Conservation (phyloP, 2,113 vertebrate genomes). For the Alligator mississippiensis region DNA sequence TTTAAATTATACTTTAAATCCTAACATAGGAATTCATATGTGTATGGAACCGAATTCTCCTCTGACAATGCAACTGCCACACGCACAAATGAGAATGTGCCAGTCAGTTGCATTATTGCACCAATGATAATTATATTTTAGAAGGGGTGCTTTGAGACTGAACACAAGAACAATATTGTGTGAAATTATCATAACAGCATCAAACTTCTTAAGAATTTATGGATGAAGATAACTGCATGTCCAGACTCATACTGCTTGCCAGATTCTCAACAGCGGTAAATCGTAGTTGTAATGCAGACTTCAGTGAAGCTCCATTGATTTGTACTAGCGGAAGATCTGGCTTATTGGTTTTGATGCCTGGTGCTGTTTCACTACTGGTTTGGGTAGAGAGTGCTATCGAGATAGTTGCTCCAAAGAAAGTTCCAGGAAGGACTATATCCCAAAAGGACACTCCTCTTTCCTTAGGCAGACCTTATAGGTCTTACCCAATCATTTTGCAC, state of each 20-base stretch:
- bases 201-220: background rate
- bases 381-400: background rate
- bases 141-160: no score
- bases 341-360: no score
- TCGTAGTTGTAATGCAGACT: accelerated
- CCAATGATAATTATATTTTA: background rate
- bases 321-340: accelerated
- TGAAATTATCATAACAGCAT: background rate
- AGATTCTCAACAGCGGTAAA: background rate
- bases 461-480: background rate
- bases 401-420: background rate
- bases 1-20: background rate
- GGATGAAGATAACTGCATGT: background rate
- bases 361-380: background rate
- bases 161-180: background rate
- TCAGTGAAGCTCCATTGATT: background rate
- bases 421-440: background rate
- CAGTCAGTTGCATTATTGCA: background rate
- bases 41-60: background rate
- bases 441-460: background rate
- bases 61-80: background rate
- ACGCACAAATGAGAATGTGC: accelerated
- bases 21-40: accelerated
- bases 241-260: accelerated
- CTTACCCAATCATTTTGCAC: background rate